Conservation (phyloP, 2,113 vertebrate species). For the Tor tambroides region DNA sequence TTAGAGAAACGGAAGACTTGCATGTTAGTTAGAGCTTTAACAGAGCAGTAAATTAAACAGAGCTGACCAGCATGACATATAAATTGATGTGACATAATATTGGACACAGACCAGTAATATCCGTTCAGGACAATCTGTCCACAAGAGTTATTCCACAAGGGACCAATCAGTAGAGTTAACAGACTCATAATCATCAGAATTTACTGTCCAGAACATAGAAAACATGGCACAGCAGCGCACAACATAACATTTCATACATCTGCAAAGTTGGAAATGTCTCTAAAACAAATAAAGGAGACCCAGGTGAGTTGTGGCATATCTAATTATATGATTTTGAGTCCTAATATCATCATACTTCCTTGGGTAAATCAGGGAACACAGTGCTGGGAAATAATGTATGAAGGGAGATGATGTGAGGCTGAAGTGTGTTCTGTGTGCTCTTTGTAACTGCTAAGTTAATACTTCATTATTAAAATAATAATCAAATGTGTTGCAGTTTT, state of each 20-base stretch:
- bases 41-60: background rate
- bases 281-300: background rate
- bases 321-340: background rate
- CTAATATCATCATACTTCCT: background rate
- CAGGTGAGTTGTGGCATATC: background rate
- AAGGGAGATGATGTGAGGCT: background rate
- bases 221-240: background rate
- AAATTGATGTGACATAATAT: background rate
- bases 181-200: background rate
- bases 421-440: background rate
- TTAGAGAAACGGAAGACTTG: background rate
- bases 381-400: background rate
- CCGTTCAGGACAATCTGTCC: background rate
- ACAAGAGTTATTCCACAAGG: background rate
- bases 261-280: background rate
- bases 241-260: background rate
- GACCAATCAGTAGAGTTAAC: background rate
- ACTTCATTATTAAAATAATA: background rate
- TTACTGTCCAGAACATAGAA: conserved; percentile 6
- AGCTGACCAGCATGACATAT: background rate
- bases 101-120: background rate
- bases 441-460: background rate
- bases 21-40: background rate
- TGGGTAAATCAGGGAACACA: background rate
- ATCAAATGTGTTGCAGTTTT: background rate